Evolutionary conservation across 1,140 invertebrate genomes (phyloP).

Genomic region (Varroa destructor): DNA sequence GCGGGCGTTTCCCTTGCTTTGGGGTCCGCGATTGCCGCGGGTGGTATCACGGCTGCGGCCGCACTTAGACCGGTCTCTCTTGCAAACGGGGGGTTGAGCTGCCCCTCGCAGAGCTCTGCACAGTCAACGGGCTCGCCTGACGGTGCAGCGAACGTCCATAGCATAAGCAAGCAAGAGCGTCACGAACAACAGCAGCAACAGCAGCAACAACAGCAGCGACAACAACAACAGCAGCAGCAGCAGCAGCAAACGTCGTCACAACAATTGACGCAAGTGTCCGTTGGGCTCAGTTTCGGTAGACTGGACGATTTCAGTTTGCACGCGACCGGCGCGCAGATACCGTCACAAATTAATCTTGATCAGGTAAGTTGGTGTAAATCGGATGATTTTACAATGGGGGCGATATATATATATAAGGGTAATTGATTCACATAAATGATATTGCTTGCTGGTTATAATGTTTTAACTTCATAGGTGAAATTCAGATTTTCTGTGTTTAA

Average conservation of each 20-base stretch:
- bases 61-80: constrained; percentile 19
- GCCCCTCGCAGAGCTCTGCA: constrained; percentile 5
- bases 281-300: background rate
- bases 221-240: background rate
- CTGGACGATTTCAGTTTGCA: background rate
- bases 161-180: too few species aligned
- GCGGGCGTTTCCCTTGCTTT: too few species aligned
- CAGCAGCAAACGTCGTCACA: background rate
- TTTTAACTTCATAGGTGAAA: too few species aligned
- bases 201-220: constrained; percentile 2
- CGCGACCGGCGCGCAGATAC: constrained; percentile 13
- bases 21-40: too few species aligned
- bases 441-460: too few species aligned
- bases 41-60: background rate
- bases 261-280: background rate
- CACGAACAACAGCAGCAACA: background rate
- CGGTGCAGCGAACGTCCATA: too few species aligned
- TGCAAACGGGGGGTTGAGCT: constrained; percentile 12
- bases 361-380: background rate
- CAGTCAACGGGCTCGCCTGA: too few species aligned
- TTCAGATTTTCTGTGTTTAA: too few species aligned
- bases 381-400: too few species aligned
- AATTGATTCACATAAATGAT: too few species aligned
- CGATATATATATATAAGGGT: too few species aligned
- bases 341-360: constrained; percentile 28